These are phyloP conservation scores for Meliscaeva auricollis DNA, from an alignment of 2,888 invertebrate species.

Conservation along the genomic window DNA sequence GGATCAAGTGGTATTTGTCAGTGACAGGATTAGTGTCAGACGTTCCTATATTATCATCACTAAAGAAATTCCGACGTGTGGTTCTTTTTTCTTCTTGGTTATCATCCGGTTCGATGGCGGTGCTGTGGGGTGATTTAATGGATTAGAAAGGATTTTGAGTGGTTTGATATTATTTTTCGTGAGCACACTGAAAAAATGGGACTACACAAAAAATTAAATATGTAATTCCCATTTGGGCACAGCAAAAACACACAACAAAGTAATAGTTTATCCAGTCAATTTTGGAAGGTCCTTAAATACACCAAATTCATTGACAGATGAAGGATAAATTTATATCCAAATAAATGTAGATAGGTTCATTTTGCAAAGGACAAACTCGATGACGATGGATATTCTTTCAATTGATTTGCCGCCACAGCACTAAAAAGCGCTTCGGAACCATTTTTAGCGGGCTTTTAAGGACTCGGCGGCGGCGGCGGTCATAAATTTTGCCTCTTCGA, in stretches of 20 bases:
- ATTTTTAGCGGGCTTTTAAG: conserved; percentile 44
- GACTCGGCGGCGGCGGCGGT: too few relatives aligned
- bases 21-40: conserved; percentile 69
- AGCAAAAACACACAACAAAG: not conserved
- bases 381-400: conserved; percentile 45
- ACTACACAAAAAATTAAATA: not conserved
- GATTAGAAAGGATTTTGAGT: conserved; percentile 25
- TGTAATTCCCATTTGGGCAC: conserved; percentile 8
- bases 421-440: conserved; percentile 28
- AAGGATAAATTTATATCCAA: conserved; percentile 38
- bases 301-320: conserved; percentile 38
- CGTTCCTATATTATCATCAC: conserved; percentile 41
- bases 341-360: conserved; percentile 5
- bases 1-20: conserved; percentile 70
- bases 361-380: conserved; percentile 26
- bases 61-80: conserved; percentile 38
- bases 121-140: conserved; percentile 38
- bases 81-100: not conserved
- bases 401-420: conserved; percentile 51
- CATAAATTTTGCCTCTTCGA: conserved; percentile 52
- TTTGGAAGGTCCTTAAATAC: too few relatives aligned
- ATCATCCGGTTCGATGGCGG: not conserved
- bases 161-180: not conserved
- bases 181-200: not conserved
- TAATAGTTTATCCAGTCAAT: not conserved